These are phyloP conservation scores for Luehdorfia chinensis DNA, from an alignment of 1,140 invertebrate species.

Conservation along the genomic window DNA sequence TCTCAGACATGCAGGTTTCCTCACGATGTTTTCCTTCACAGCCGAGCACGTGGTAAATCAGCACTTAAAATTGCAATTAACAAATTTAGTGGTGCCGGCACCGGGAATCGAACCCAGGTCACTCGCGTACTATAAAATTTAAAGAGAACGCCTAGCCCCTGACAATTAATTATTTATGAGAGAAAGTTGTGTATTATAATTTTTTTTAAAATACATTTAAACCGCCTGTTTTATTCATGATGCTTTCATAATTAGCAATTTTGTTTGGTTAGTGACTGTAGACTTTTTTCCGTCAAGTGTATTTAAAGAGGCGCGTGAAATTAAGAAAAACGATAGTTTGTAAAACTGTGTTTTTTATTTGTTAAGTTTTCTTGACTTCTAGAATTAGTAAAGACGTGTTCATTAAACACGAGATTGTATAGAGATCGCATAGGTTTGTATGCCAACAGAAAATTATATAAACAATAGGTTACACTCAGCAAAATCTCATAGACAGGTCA, in stretches of 20 bases:
- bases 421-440: slow-evolving; percentile 18
- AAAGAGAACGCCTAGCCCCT: too few species aligned
- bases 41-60: too few species aligned
- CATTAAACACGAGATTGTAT: slow-evolving; percentile 2
- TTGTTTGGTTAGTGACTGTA: background rate
- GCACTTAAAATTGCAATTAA: too few species aligned
- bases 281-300: too few species aligned
- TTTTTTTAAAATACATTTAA: slow-evolving; percentile 17
- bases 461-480: slow-evolving; percentile 12
- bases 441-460: slow-evolving; percentile 19
- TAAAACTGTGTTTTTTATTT: background rate
- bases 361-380: slow-evolving; percentile 1
- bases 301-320: too few species aligned
- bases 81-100: too few species aligned
- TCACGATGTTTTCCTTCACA: too few species aligned
- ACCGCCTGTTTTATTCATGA: slow-evolving; percentile 18
- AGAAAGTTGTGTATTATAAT: slow-evolving; percentile 22
- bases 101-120: too few species aligned
- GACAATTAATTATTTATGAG: slow-evolving; percentile 25
- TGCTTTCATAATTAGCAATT: background rate
- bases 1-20: too few species aligned
- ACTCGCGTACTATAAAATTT: too few species aligned
- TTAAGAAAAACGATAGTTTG: background rate
- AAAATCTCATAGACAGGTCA: slow-evolving; percentile 18
- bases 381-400: background rate